A percentile compares a stretch with the other conserved stretches of the same genome.
Evolutionary conservation across 2,113 vertebrate genomes (phyloP).

Genomic region (Panthera uncia): DNA sequence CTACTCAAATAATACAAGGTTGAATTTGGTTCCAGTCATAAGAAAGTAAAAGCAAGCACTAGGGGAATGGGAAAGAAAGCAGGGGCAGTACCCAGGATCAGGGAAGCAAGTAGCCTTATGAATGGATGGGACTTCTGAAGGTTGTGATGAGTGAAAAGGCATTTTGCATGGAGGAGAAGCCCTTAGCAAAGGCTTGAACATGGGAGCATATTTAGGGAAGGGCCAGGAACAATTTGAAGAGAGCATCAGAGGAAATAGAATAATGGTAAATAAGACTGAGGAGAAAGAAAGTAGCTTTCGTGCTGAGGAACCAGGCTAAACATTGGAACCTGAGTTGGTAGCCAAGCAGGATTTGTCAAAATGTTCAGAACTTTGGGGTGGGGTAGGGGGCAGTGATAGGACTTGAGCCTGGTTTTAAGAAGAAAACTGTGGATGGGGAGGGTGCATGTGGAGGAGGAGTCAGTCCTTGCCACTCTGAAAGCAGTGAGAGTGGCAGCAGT

Average conservation of each 20-base stretch:
- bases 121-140: not conserved
- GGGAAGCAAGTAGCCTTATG: not conserved
- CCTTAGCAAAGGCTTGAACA: not conserved
- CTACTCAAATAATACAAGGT: not conserved
- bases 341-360: not conserved
- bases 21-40: not conserved
- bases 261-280: not conserved
- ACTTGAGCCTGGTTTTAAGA: not conserved
- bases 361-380: not conserved
- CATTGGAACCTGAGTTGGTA: not conserved
- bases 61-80: not conserved
- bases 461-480: not conserved
- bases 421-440: not conserved
- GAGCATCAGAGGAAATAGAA: not conserved
- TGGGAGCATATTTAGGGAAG: not conserved
- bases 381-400: not conserved
- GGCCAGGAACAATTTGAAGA: not conserved
- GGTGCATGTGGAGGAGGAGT: not conserved
- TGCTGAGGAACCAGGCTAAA: not conserved
- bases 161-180: not conserved
- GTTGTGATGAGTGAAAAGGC: not conserved
- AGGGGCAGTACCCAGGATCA: not conserved
- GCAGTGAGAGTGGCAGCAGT: not conserved
- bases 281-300: not conserved
- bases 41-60: not conserved